These are phyloP conservation scores for Meles meles DNA, from an alignment of 2,113 vertebrate species.

Conservation along the genomic window DNA sequence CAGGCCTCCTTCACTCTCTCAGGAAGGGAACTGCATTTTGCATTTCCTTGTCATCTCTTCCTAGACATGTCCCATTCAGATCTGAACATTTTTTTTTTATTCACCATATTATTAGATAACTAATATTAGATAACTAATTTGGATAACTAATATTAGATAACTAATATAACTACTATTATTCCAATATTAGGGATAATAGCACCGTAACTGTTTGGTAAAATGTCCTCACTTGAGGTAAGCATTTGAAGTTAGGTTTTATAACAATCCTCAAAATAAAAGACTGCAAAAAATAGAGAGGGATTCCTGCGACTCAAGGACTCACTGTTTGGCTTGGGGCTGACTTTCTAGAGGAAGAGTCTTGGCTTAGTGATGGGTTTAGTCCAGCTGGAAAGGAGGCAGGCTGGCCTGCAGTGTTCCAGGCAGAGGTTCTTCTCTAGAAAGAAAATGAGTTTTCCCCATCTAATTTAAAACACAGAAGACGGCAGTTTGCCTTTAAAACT, in stretches of 20 bases:
- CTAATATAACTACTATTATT: no score
- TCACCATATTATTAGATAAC: neutral
- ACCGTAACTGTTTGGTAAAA: neutral
- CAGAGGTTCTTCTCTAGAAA: neutral
- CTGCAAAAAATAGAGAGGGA: neutral
- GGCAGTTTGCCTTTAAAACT: neutral
- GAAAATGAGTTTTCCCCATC: neutral
- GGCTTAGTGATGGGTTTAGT: neutral
- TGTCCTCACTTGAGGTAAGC: neutral
- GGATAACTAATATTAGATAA: no score
- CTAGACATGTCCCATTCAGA: neutral
- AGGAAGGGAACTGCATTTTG: neutral
- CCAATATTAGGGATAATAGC: neutral
- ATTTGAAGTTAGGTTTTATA: neutral
- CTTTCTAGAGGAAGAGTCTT: neutral
- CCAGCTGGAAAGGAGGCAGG: neutral
- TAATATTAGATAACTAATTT: no score
- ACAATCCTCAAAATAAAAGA: neutral
- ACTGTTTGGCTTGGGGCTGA: neutral
- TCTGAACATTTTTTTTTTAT: neutral
- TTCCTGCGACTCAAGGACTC: neutral
- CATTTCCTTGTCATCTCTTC: neutral
- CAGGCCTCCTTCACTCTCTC: neutral
- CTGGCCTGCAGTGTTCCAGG: neutral
- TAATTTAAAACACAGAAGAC: conserved; percentile 8